Evolutionary conservation across 2,797 vertebrate species (phyloP), one percentile per base, ranked within the genome.

Genomic region (Crocodylus rhombifer): DNA sequence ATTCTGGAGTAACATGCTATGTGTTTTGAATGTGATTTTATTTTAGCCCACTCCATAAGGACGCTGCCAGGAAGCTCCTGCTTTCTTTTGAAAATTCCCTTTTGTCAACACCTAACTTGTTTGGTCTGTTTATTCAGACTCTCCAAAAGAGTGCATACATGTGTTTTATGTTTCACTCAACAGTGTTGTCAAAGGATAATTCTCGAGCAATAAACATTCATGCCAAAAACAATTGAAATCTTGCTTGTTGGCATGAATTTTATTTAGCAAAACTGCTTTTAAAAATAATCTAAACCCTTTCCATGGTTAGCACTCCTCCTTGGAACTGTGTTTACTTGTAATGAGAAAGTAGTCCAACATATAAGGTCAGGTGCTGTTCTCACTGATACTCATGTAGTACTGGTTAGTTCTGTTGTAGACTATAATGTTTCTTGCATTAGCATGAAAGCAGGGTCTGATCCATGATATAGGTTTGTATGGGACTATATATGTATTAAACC

Each of bases 111-210:
- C 4, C 2, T 67, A 2, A 1, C 51, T 14, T 62, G 12, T 73
- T 77, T 83, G 17, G 63, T 4, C 17, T 71, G 0, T 25, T 2
- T 64, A 3, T 7, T 63, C 4, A 18, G 26, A 20, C 14, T 14
- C 1, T 51, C 26, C 0, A 2, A 62, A 77, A 14, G 4, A 23
- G 8, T 67, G 42, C 42, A 51, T 51, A 36, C 20, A 11, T 13
- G 12, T 25, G 15, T 65, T 8, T 30, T 8, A 14, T n/a, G 16
- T 17, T 4, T 69, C 18, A 9, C 16, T 20, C 30, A 12, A 14
- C 28, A 15, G 15, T n/a, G 30, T 69, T 69, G 30, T 6, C 17
- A 23, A 21, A 69, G 18, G 18, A 23, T 36, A 12, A 33, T 3
- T 69, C 7, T 69, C 21, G 30, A 69, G 67, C 36, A 33, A 16